These are phyloP conservation scores for Ochropleura plecta DNA, from an alignment of 2,888 invertebrate species.

Conservation along the genomic window DNA sequence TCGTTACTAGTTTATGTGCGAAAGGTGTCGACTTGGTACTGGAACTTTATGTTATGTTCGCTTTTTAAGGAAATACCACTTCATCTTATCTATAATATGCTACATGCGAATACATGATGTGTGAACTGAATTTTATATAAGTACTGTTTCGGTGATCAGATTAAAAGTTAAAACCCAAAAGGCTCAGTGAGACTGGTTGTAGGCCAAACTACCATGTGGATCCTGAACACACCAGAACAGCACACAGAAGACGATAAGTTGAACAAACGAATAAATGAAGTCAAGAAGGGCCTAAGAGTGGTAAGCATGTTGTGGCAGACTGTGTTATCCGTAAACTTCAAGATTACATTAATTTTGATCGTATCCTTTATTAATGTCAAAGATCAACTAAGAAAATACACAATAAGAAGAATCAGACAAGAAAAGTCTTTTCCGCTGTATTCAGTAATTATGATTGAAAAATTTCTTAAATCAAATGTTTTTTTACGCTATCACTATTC, in stretches of 20 bases:
- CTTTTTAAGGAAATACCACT: constrained; percentile 14
- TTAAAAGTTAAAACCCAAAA: neutral
- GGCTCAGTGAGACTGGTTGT: neutral
- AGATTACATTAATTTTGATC: neutral
- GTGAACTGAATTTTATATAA: neutral
- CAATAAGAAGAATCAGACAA: no score
- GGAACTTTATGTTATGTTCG: constrained; percentile 18
- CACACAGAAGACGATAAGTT: no score
- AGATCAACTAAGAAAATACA: neutral
- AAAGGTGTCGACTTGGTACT: constrained; percentile 31
- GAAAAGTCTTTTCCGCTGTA: neutral
- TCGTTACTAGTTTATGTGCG: constrained; percentile 56
- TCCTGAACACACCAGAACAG: no score
- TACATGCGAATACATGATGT: neutral
- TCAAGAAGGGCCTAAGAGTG: no score
- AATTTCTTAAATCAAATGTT: neutral
- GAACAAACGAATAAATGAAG: no score
- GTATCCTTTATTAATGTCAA: neutral
- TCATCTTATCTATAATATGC: neutral
- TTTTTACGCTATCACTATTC: constrained; percentile 21
- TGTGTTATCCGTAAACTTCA: neutral
- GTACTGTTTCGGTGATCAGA: neutral
- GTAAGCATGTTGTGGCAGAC: no score
- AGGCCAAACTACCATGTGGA: no score
- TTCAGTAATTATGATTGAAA: neutral